Evolutionary conservation across 2,113 vertebrate genomes (phyloP), one percentile per base, ranked within the genome.

Genomic region (Nannospalax galili): DNA sequence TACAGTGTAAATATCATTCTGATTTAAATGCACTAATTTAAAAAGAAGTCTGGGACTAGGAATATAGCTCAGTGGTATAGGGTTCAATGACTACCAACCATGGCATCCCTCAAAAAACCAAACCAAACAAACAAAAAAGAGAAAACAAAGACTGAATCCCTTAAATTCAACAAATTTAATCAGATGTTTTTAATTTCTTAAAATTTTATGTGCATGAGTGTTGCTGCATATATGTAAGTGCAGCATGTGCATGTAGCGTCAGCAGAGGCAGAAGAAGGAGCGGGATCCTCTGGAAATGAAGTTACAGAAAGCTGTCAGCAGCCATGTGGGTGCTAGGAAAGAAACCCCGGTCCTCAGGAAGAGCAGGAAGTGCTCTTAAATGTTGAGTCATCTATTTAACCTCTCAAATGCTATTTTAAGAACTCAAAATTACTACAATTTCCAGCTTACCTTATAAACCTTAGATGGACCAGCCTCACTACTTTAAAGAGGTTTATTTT

Each of bases 401-500:
- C 11, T 52, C 48, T 52, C 48, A 75, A 84, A 65, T 3, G 32
- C 11, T 75, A 91, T 69, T 96, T 95, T 74, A 77, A 91, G 35
- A 52, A 70, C 42, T 90, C 88, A 96, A 92, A 79, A 62, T 93
- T 40, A 84, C 70, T 72, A 88, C 16, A 70, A 92, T 78, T 89
- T 78, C 35, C 5, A 75, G 52, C 75, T 62, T 72, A 62, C 9
- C 45, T 58, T 90, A 96, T 1, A 72, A 75, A 75, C 40, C 17
- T 62, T 65, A 85, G 17, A 69, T 70, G 35, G 42, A 45, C 24
- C 81, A 79, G 52, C 3, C 5, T 90, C 35, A 62, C 74, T 42
- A 88, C 67, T 92, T 90, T 90, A 84, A 37, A 84, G 40, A 95
- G 4, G 32, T 1, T 84, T 78, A 52, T 94, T 92, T 96, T 91